Evolutionary conservation across 1,140 invertebrate genomes (phyloP), one percentile per base, ranked within the genome.

Genomic region (Holotrichia oblita): DNA sequence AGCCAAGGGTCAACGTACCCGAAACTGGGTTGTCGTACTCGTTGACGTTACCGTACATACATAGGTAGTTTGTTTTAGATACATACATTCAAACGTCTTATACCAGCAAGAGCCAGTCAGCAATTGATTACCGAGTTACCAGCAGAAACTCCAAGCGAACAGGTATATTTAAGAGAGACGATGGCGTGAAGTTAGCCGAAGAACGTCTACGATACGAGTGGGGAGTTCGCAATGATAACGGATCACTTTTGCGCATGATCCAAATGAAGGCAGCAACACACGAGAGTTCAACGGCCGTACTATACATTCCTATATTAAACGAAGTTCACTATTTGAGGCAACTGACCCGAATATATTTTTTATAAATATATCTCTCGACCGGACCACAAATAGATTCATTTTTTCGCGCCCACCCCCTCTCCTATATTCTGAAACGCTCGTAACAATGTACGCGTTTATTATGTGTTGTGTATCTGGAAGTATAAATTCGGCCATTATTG

Each of bases 1-100:
- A 27, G 55, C 61, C 27, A 59, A 77, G 78, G 82, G 81, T 83
- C 81, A 81, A 81, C 79, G 82, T 77, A 79, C 81, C 73, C 69
- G 75, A 82, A 83, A 80, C 80, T 83, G 80, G 84, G 84, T 84
- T 82, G 82, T 17, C 48, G 48, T 82, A 83, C 84, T 82, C 78
- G 40, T 27, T 55, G 44, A 27, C 75, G 75, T 69, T 48, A 17
- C 44, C 27, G 27, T 34, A 34, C 48, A 14, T 17, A 17, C 14
- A n/a, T 10, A 10, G 2, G 14, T n/a, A 55, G n/a, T 17, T 14
- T 17, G n/a, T 55, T 14, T 10, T 14, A 55, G 27, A 55, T 17
- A 14, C 42, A 6, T 17, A 55, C 48, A 55, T 14, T 2, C 14
- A 17, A 17, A 69, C 17, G 17, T 27, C 17, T 22, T 14, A 24